Base-by-base conservation (phyloP, 2,113 vertebrate species). In the Furnarius figulus region DNA sequence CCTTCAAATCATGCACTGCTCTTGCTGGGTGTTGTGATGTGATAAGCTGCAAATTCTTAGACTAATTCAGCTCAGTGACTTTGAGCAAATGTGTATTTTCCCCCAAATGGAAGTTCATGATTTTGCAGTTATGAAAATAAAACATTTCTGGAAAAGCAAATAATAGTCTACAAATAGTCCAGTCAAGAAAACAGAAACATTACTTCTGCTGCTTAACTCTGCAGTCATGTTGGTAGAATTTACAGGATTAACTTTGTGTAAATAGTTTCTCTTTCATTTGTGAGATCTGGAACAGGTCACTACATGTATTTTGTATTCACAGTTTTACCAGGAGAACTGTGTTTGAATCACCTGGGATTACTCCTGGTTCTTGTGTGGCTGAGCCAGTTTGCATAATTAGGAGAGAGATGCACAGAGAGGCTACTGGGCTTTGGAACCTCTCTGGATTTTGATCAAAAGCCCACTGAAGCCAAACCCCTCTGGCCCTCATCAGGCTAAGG, bases 181-280 rank as follows among this genome's bases (percentile, higher is more conserved):
- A 39, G 56, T 66, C 65, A 75, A 87, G 65, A 89, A 95, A 96
- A 72, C 61, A 86, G 87, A 92, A 92, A 31, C 73, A 46, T 42
- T 75, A 42, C 85, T 94, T 95, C 52, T 96, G 49, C 61, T 93
- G 31, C 61, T 93, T 70, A 59, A 46, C 28, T 68, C 61, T 1
- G 4, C 65, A 66, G 70, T 94, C 70, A 85, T 56, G 70, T 58
- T 82, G 55, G 46, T 90, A 72, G 80, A 94, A 89, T 96, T 90
- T 89, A 84, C 49, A 84, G 53, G 49, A 93, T 94, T 94, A 86
- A 63, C 39, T 90, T 68, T 62, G 66, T 89, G 44, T 95, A 65
- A 92, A 91, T 89, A 84, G 83, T 75, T 95, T 85, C 73, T 95
- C 39, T 94, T 93, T 92, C 70, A 68, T 65, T 94, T 93, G 66